Evolutionary conservation across 2,888 invertebrate genomes (phyloP).

Genomic region (Tridacna crocea): DNA sequence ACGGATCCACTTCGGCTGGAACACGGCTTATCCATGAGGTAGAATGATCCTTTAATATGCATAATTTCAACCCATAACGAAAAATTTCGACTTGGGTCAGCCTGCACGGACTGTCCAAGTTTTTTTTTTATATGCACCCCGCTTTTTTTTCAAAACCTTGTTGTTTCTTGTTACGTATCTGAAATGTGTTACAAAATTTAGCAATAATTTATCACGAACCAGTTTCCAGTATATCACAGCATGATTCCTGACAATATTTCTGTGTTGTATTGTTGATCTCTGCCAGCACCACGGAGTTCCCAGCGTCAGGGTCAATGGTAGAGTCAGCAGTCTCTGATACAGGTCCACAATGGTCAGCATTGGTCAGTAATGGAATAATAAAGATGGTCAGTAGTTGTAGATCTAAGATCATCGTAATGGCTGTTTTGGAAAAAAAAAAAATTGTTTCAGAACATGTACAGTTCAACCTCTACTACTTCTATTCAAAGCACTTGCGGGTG

Average conservation of each 20-base stretch:
- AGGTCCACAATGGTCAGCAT: not conserved
- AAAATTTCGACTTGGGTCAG: too few species aligned
- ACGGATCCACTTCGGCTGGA: too few species aligned
- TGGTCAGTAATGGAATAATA: not conserved
- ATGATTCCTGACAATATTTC: not conserved
- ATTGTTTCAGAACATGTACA: not conserved
- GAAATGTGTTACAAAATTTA: too few species aligned
- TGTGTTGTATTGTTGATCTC: constrained; percentile 8
- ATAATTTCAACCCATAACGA: too few species aligned
- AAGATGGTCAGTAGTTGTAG: not conserved
- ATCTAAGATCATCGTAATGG: not conserved
- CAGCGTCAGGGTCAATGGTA: not conserved
- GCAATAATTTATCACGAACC: not conserved
- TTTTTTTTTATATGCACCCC: too few species aligned
- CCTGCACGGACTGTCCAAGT: too few species aligned
- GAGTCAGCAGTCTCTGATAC: not conserved
- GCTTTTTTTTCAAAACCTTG: not conserved
- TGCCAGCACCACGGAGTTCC: not conserved
- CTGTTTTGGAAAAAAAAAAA: not conserved
- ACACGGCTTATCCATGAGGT: too few species aligned
- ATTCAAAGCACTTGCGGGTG: too few species aligned
- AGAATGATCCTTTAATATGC: too few species aligned
- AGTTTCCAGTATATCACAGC: not conserved
- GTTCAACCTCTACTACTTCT: not conserved
- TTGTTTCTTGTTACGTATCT: not conserved